Conservation (phyloP, 2,113 vertebrate genomes). For the Eulemur rufifrons region DNA sequence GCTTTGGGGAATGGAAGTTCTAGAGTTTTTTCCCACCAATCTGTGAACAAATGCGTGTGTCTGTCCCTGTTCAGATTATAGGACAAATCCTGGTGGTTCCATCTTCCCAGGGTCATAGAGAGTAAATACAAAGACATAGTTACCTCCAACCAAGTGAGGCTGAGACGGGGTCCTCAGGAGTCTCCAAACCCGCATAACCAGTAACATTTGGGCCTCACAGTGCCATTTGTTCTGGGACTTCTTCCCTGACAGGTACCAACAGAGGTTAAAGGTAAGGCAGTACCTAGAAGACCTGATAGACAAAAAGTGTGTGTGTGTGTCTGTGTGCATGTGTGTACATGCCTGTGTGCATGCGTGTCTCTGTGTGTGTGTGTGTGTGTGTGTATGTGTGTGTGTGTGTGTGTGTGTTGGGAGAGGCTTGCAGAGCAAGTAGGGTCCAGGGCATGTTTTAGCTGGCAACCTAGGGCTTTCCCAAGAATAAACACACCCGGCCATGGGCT, state of each 20-base stretch:
- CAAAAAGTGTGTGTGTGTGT: background rate
- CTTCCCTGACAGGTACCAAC: background rate
- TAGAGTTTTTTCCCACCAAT: background rate
- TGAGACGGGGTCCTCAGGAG: background rate
- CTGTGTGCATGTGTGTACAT: background rate
- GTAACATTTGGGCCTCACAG: background rate
- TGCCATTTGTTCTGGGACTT: background rate
- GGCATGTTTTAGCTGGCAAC: constrained; percentile 29
- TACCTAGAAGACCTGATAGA: background rate
- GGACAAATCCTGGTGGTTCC: background rate
- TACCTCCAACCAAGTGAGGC: background rate
- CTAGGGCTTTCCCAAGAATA: constrained; percentile 17
- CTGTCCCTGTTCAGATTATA: background rate
- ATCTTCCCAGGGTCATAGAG: background rate
- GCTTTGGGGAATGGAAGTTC: background rate
- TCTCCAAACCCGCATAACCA: background rate
- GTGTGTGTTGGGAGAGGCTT: background rate
- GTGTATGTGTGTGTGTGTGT: background rate
- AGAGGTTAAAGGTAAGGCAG: background rate
- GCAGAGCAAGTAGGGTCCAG: background rate
- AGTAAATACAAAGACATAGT: background rate
- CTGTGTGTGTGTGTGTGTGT: too few species aligned
- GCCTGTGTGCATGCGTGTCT: background rate
- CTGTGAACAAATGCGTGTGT: background rate
- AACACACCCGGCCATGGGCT: background rate